Conservation (phyloP, 2,888 invertebrate species). For the Frankliniella fusca region DNA sequence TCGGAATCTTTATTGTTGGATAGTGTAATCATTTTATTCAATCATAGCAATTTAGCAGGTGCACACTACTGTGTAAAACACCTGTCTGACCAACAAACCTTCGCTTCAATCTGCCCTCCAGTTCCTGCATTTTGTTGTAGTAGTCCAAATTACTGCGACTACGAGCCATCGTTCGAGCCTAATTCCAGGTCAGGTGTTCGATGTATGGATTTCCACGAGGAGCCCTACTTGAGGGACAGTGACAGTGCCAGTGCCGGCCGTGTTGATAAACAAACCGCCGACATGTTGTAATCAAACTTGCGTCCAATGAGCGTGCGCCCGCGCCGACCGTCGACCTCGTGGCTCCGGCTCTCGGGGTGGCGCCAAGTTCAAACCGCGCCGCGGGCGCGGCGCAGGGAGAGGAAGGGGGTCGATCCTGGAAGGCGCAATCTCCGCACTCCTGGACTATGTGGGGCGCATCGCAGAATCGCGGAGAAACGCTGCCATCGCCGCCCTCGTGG, state of each 20-base stretch:
- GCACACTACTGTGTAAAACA: background rate
- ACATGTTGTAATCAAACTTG: background rate
- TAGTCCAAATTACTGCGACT: background rate
- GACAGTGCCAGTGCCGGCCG: background rate
- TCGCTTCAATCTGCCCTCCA: background rate
- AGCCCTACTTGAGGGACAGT: background rate
- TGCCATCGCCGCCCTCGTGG: too few relatives aligned
- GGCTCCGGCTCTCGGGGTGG: background rate
- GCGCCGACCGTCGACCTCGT: background rate
- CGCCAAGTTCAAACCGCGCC: background rate
- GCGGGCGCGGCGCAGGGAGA: background rate
- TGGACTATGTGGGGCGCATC: too few relatives aligned
- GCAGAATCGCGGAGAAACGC: too few relatives aligned
- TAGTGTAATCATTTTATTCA: background rate
- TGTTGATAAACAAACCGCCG: slow-evolving; percentile 19
- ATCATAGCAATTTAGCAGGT: too few relatives aligned
- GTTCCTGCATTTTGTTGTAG: background rate
- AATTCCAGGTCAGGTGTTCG: too few relatives aligned
- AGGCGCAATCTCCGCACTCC: too few relatives aligned
- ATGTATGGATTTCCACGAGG: too few relatives aligned
- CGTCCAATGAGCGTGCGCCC: background rate
- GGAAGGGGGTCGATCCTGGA: background rate
- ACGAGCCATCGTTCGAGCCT: background rate
- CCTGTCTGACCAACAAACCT: background rate
- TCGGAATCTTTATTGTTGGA: too few relatives aligned